Evolutionary conservation across 2,797 vertebrate genomes (phyloP).

Genomic region (Pangasius sanitwongsei): DNA sequence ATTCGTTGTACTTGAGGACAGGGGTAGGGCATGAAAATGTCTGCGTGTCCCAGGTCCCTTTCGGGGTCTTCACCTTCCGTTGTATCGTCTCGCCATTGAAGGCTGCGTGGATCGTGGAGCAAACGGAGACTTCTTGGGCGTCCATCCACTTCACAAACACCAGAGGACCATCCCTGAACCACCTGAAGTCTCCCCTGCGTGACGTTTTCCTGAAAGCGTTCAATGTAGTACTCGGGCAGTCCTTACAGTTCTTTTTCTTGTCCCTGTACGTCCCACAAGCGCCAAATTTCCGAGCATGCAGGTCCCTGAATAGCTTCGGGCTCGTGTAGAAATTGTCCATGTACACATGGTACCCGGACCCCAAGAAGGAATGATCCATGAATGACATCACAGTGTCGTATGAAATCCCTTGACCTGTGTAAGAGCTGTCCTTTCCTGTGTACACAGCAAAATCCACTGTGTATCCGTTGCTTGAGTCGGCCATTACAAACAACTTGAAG

Average conservation of each 20-base stretch:
- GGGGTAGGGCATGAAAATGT: conserved; percentile 39
- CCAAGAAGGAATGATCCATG: conserved; percentile 31
- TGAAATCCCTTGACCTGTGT: conserved; percentile 19
- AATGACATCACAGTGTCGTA: conserved; percentile 44
- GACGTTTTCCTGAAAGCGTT: conserved; percentile 6
- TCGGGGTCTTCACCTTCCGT: background rate
- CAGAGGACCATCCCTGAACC: conserved; percentile 42
- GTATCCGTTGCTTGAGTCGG: conserved; percentile 37
- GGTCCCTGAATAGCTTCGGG: conserved; percentile 49
- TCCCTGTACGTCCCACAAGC: conserved; percentile 52
- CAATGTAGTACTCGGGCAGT: background rate
- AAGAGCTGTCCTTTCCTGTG: background rate
- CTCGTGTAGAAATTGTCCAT: conserved; percentile 40
- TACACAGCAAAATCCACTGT: conserved; percentile 38
- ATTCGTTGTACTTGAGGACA: conserved; percentile 37
- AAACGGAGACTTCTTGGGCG: conserved; percentile 33
- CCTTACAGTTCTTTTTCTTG: conserved; percentile 32
- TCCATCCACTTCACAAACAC: conserved; percentile 47
- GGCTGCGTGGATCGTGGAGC: conserved; percentile 28
- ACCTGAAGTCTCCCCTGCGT: conserved; percentile 43
- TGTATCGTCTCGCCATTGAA: background rate
- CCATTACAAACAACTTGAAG: conserved; percentile 40
- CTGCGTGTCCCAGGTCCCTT: background rate
- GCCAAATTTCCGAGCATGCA: conserved; percentile 29
- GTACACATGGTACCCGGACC: conserved; percentile 26